A percentile compares a stretch with the other conserved stretches of the same genome.
Conservation (phyloP, 2,113 vertebrate genomes). For the Phocoena phocoena region DNA sequence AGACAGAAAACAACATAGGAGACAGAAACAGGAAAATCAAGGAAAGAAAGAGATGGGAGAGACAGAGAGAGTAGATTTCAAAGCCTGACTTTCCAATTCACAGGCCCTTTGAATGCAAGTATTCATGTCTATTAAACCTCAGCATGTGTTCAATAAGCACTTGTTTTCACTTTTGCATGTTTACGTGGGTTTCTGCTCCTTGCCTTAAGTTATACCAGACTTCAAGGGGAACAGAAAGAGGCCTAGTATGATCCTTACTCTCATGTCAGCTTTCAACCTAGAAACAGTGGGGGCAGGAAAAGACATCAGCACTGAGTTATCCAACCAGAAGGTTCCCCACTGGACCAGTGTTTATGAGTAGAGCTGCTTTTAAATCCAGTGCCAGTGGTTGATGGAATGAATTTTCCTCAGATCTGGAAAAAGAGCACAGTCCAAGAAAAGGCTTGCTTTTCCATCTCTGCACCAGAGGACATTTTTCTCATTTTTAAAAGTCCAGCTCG, state of each 20-base stretch:
- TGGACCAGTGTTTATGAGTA: neutral
- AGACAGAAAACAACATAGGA: neutral
- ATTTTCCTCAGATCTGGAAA: neutral
- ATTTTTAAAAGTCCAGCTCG: neutral
- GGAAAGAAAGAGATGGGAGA: neutral
- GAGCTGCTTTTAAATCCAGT: neutral
- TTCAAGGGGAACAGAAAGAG: neutral
- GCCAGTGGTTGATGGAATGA: neutral
- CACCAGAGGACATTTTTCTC: neutral
- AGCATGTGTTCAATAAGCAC: neutral
- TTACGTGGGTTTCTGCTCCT: neutral
- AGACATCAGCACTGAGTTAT: neutral
- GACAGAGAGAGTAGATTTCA: neutral
- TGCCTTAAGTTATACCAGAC: neutral
- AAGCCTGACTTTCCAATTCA: neutral
- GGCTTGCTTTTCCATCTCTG: neutral
- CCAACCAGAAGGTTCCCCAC: neutral
- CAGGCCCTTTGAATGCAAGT: neutral
- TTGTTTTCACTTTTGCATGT: neutral
- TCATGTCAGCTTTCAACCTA: neutral
- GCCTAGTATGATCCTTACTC: neutral
- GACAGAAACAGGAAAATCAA: neutral
- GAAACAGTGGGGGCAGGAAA: neutral
- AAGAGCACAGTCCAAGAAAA: neutral
- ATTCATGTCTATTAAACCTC: neutral